Base-by-base conservation (phyloP, 2,888 invertebrate genomes). In the Apamea sordens region DNA sequence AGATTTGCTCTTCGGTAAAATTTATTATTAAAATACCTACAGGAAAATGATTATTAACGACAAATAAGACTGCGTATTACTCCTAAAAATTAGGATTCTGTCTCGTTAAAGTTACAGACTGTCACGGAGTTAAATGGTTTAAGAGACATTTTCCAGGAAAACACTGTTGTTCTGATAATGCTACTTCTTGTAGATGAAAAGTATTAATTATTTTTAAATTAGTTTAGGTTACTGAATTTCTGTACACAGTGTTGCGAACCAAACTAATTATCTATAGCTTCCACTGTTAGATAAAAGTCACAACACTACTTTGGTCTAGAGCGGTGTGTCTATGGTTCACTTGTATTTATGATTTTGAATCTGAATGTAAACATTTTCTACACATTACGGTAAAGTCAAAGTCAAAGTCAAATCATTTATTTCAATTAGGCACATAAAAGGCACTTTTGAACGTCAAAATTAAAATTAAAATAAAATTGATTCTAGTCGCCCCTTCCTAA, bases 41-140 rank as follows among this genome's bases (percentile, higher is more conserved):
- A 41, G n/a, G 32, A 28, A 21, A 53, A 5, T 44, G 21, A 6
- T n/a, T 13, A n/a, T 53, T 4, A 81, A 13, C 5, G 21, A 41
- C 13, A 11, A 10, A 61, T 7, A 41, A 32, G 32, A 11, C 41
- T 32, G 24, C 10, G 41, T 53, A 44, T 24, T 53, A 36, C 6
- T 44, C n/a, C 13, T 73, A n/a, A 81, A 44, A 64, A 56, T 79
- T 47, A 75, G 2, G 44, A n/a, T 74, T 28, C 21, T 10, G 8
- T 18, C 53, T 74, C 24, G 18, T 79, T 73, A 61, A 80, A 77
- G 18, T 61, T n/a, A 53, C 11, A 50, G 11, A 53, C 61, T 32
- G 11, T 79, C 63, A 63, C 0, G 15, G n/a, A 53, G 50, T 21
- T 59, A 21, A 80, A 72, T 72, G 61, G 13, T 24, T 24, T 36